These are phyloP conservation scores for Papilio aristodemus DNA, from an alignment of 1,140 invertebrate genomes.

Conservation along the genomic window DNA sequence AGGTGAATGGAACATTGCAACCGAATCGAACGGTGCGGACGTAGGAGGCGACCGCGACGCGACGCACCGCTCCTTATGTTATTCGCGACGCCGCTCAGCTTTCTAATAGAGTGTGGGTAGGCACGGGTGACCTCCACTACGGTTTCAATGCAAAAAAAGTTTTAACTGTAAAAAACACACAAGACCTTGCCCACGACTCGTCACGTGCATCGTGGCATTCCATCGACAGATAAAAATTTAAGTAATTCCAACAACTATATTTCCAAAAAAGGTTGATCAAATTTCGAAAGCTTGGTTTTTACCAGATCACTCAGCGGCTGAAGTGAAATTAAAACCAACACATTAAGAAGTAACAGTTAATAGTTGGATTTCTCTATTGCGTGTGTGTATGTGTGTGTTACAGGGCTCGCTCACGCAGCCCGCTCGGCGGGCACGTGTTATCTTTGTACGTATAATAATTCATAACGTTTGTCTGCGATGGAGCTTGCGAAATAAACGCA, in stretches of 20 bases:
- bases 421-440: conserved; percentile 45
- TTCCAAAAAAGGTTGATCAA: background rate
- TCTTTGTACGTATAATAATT: conserved; percentile 34
- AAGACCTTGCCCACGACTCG: conserved; percentile 1
- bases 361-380: conserved; percentile 47
- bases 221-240: background rate
- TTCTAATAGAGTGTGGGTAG: conserved; percentile 65
- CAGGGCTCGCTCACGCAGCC: conserved; percentile 19
- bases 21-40: conserved; percentile 60
- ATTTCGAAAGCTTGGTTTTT: background rate
- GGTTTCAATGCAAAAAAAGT: background rate
- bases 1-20: conserved; percentile 77
- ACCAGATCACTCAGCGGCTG: conserved; percentile 9
- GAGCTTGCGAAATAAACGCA: conserved; percentile 35
- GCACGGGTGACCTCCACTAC: conserved; percentile 10
- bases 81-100: conserved; percentile 61
- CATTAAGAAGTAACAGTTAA: conserved; percentile 43
- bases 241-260: background rate
- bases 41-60: conserved; percentile 46
- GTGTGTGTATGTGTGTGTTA: conserved; percentile 31
- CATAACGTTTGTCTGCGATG: conserved; percentile 32
- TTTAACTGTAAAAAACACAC: background rate
- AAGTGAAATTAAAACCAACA: conserved; percentile 36
- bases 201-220: background rate
- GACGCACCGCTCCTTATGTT: conserved; percentile 52